These are phyloP conservation scores for Brachyhypopomus occidentalis DNA, from an alignment of 2,113 vertebrate species.

Conservation along the genomic window DNA sequence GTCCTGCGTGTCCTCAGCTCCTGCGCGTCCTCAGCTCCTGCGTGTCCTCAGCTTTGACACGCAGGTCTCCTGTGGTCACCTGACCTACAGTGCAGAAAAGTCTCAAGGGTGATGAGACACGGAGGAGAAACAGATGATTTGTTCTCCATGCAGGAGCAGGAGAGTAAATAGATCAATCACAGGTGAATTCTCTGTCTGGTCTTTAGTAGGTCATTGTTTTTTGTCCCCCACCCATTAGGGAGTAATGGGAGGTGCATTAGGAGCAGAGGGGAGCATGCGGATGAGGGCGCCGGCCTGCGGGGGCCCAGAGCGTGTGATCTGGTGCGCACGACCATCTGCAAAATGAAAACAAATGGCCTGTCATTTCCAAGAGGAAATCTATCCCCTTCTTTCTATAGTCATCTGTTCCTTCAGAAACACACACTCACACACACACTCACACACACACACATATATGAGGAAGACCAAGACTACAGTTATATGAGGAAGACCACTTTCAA, in stretches of 20 bases:
- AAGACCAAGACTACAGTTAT: too few species aligned
- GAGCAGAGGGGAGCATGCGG: slow-evolving; percentile 46
- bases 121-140: slow-evolving; percentile 45
- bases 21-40: too few species aligned
- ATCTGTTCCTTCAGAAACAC: slow-evolving; percentile 51
- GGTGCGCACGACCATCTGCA: slow-evolving; percentile 57
- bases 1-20: too few species aligned
- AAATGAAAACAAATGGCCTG: slow-evolving; percentile 78
- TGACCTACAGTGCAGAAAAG: neutral
- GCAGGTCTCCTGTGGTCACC: neutral
- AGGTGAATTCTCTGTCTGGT: slow-evolving; percentile 63
- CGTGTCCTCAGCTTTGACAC: neutral
- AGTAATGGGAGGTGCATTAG: slow-evolving; percentile 65
- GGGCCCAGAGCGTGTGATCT: slow-evolving; percentile 58
- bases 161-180: slow-evolving; percentile 68
- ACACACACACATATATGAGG: neutral
- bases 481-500: neutral
- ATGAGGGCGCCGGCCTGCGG: slow-evolving; percentile 50
- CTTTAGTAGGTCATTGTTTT: slow-evolving; percentile 69
- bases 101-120: slow-evolving; percentile 24
- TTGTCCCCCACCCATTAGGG: slow-evolving; percentile 62
- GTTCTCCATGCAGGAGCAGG: slow-evolving; percentile 42
- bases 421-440: slow-evolving; percentile 38
- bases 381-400: slow-evolving; percentile 68
- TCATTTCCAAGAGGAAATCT: slow-evolving; percentile 68